Base-by-base conservation (phyloP, 2,113 vertebrate genomes). In the Microcebus murinus region DNA sequence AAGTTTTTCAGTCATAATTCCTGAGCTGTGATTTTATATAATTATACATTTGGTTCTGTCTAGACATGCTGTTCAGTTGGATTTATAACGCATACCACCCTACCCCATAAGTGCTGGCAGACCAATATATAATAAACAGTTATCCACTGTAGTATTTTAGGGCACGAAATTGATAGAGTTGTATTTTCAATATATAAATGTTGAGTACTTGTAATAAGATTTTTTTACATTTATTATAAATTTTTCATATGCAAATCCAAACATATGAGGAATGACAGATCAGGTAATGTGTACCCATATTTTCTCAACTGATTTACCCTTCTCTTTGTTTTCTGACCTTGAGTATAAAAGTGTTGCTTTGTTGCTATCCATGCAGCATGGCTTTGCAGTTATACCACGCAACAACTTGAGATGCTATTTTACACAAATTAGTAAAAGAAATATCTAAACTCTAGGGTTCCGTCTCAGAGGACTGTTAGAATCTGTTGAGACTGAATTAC, bases 21-120 rank as follows among this genome's bases (percentile, higher is more conserved):
- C 68, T 92, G 79, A 94, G 74, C 91, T 59, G 25, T 94, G 95
- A 89, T 87, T 93, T 90, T 80, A 67, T 42, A 36, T 89, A 96
- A 97, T 86, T 83, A 89, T 42, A 68, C 59, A 84, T 82, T 70
- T 94, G 63, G 34, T 96, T 95, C 68, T 94, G 93, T 91, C 95
- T 94, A 95, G 89, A 97, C 91, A 93, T 71, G 91, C 59, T 81
- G 67, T 17, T 94, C 71, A 91, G 91, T 6, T 94, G 87, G 83
- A 91, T 79, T 83, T 27, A 31, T 52, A 95, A 92, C 93, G 74
- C 55, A 96, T 52, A 91, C 61, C 86, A 91, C 23, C 23, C 85
- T 81, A 80, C 9, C 89, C 74, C 45, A 74, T 63, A 94, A 87
- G 83, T 21, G 13, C 68, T 81, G 86, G 82, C 52, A 89, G 17